Base-by-base conservation (phyloP, 2,797 vertebrate species). In the Leptoclinus maculatus region DNA sequence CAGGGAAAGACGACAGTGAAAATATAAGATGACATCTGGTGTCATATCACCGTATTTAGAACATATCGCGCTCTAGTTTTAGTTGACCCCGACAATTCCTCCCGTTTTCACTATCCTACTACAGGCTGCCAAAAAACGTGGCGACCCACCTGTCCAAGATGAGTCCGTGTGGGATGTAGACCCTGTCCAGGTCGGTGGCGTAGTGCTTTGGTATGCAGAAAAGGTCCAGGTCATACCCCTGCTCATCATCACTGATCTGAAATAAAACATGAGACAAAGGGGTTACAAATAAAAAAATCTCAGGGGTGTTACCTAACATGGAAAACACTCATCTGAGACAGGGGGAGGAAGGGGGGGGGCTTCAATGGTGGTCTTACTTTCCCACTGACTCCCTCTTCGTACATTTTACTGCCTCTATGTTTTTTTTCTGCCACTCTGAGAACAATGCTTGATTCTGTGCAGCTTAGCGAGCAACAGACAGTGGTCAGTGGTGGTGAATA, bases 161-260 rank as follows among this genome's bases (percentile, higher is more conserved):
- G 89, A 99, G 96, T 70, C 98, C 98, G 49, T 99, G 98, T 84
- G 98, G 98, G 93, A 99, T 99, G 93, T 97, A 99, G 85, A 99
- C 97, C 82, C 94, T 96, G 83, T 99, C 98, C 94, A 99, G 93
- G 91, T 97, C 98, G 9, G 93, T 62, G 1, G 95, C 96, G 41
- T 99, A 99, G 92, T 99, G 98, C 91, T 97, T 98, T 76, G 98
- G 98, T 91, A 99, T 99, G 91, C 98, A 99, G 91, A 99, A 99
- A 59, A 99, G 96, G 92, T 99, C 96, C 84, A 99, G 94, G 93
- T 99, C 97, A 5, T 99, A 99, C 23, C 98, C 98, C 91, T 97
- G 96, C 90, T 99, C 98, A 51, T 99, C 97, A 84, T 99, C 98
- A 0, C 95, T 96, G 86, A 99, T 97, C 98, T 99, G 95, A 87